These are phyloP conservation scores for Acridotheres tristis DNA, from an alignment of 2,797 vertebrate genomes.

Conservation along the genomic window DNA sequence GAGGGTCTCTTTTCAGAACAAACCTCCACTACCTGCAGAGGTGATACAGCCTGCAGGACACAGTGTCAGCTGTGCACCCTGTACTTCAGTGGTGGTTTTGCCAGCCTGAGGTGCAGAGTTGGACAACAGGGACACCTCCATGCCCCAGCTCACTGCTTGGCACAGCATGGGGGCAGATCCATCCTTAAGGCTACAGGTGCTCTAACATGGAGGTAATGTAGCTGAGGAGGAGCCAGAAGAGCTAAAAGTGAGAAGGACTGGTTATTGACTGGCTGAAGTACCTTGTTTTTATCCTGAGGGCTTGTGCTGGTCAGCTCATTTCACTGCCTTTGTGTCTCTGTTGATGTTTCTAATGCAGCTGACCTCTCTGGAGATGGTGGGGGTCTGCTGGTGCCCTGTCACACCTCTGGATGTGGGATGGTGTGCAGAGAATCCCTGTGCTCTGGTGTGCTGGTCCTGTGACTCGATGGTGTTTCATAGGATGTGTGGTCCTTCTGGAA, in stretches of 20 bases:
- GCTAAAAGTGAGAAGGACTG: background rate
- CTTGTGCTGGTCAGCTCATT: background rate
- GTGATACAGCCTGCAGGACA: background rate
- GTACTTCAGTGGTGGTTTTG: background rate
- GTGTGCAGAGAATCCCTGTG: background rate
- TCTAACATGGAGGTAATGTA: background rate
- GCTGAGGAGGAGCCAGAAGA: background rate
- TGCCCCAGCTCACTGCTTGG: background rate
- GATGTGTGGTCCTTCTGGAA: background rate
- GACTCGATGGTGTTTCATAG: background rate
- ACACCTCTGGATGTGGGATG: background rate
- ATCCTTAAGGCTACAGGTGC: background rate
- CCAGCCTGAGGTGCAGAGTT: background rate
- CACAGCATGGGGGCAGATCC: background rate
- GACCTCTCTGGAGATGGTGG: background rate
- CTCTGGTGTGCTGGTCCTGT: background rate
- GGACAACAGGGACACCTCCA: rapidly evolving
- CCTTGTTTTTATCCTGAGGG: background rate
- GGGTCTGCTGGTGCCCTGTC: background rate
- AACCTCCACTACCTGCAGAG: background rate
- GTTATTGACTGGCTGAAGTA: background rate
- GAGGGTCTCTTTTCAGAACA: background rate
- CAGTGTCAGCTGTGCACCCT: background rate
- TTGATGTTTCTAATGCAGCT: background rate
- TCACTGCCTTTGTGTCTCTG: background rate